These are phyloP conservation scores for Hyposmocoma kahamanoa DNA, from an alignment of 1,140 invertebrate species.

Conservation along the genomic window DNA sequence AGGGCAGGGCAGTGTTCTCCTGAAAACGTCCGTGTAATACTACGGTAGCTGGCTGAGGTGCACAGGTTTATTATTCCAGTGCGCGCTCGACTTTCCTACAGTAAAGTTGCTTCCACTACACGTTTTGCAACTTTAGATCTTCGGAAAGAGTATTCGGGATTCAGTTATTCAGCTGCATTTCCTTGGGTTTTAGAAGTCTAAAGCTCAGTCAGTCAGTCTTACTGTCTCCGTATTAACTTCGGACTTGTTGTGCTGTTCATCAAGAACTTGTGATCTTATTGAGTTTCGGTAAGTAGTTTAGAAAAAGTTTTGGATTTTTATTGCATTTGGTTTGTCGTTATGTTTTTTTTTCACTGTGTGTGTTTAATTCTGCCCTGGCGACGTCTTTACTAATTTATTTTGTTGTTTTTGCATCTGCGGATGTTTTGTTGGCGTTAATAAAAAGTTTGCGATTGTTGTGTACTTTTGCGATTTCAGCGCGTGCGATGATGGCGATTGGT, in stretches of 20 bases:
- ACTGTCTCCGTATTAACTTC: no score
- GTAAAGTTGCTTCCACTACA: no score
- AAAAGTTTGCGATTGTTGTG: not conserved
- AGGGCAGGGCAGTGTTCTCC: not conserved
- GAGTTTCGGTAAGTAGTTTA: not conserved
- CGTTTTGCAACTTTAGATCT: no score
- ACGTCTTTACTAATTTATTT: not conserved
- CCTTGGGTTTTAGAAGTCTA: no score
- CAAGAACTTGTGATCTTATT: no score
- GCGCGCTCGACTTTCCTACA: conserved; percentile 15
- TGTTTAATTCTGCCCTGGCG: not conserved
- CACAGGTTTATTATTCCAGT: conserved; percentile 25
- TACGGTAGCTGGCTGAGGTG: conserved; percentile 27
- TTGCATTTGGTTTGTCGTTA: not conserved
- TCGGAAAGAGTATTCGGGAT: no score
- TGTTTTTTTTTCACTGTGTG: not conserved
- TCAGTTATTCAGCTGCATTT: no score
- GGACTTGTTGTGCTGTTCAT: no score
- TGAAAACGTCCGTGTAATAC: conserved; percentile 28
- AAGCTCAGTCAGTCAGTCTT: no score
- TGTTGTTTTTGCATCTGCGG: not conserved
- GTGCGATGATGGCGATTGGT: no score
- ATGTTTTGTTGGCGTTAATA: not conserved
- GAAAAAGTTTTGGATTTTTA: not conserved
- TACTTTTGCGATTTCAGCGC: no score